Evolutionary conservation across 2,888 invertebrate species (phyloP).

Genomic region (Podabrus alpinus): DNA sequence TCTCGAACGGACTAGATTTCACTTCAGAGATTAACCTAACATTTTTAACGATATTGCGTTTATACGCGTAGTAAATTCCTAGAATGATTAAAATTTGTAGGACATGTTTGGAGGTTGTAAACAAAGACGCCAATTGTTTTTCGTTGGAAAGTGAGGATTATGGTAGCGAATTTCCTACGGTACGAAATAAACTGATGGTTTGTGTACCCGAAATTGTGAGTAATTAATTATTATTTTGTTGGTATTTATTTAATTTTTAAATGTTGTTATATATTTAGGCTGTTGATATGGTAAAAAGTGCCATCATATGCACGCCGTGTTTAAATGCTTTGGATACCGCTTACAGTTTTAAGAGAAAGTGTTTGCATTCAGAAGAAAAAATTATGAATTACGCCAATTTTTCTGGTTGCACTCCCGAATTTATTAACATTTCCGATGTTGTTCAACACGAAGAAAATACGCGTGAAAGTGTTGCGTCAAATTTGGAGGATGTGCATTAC

Average conservation of each 20-base stretch:
- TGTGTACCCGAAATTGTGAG: slow-evolving; percentile 21
- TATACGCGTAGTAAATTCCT: neutral
- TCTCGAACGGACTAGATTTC: neutral
- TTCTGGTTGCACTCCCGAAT: slow-evolving; percentile 3
- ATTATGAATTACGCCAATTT: slow-evolving; percentile 11
- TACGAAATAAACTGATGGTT: slow-evolving; percentile 11
- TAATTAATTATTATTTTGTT: neutral
- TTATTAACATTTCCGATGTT: slow-evolving; percentile 14
- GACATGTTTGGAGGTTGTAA: slow-evolving; percentile 15
- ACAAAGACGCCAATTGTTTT: slow-evolving; percentile 9
- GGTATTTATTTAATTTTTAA: neutral
- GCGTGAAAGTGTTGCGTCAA: neutral
- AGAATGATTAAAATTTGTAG: slow-evolving; percentile 10
- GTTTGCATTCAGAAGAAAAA: slow-evolving; percentile 16
- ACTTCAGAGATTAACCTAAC: neutral
- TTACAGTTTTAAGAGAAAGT: slow-evolving; percentile 20
- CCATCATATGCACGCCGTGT: slow-evolving; percentile 14
- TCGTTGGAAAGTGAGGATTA: slow-evolving; percentile 8
- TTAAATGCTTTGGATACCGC: slow-evolving; percentile 12
- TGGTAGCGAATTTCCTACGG: slow-evolving; percentile 2
- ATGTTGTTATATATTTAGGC: slow-evolving; percentile 13
- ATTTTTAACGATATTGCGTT: neutral
- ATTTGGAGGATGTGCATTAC: slow-evolving; percentile 4
- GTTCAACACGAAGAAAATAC: neutral
- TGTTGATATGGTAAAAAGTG: slow-evolving; percentile 12